phyloP scores from a whole-genome alignment of 2,113 vertebrate species.

The Noctilio leporinus region DNA sequence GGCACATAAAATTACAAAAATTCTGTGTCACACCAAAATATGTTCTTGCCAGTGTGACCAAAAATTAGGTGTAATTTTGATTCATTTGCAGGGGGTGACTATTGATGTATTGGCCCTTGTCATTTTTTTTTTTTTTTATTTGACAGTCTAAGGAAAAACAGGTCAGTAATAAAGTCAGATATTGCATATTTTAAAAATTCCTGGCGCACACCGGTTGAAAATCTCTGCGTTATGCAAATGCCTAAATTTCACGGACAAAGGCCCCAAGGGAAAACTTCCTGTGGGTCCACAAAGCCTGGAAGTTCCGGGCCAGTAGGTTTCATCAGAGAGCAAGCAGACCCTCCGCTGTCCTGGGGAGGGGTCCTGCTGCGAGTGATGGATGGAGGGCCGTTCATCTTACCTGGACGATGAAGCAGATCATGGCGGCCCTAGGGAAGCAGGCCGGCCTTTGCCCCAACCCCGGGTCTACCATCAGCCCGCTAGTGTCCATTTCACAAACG shows the following conservation, averaged over 20 bases:
- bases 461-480: not conserved
- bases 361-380: slow-evolving; percentile 58
- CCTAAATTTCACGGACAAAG: slow-evolving; percentile 31
- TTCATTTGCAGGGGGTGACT: not conserved
- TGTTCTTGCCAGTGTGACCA: not conserved
- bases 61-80: not conserved
- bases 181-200: not conserved
- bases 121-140: not conserved
- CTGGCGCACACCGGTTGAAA: not conserved
- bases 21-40: not conserved
- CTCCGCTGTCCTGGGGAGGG: not conserved
- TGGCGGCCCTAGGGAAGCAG: not conserved
- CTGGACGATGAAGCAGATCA: slow-evolving; percentile 51
- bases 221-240: slow-evolving; percentile 50
- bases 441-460: not conserved
- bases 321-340: slow-evolving; percentile 39
- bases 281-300: slow-evolving; percentile 64
- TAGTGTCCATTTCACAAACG: not conserved
- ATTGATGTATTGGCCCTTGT: not conserved
- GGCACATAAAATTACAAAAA: not conserved
- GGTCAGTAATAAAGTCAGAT: not conserved
- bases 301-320: slow-evolving; percentile 57
- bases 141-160: not conserved
- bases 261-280: slow-evolving; percentile 59
- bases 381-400: slow-evolving; percentile 62